phyloP scores from a whole-genome alignment of 2,888 invertebrate species.

The Tipula confusa region DNA sequence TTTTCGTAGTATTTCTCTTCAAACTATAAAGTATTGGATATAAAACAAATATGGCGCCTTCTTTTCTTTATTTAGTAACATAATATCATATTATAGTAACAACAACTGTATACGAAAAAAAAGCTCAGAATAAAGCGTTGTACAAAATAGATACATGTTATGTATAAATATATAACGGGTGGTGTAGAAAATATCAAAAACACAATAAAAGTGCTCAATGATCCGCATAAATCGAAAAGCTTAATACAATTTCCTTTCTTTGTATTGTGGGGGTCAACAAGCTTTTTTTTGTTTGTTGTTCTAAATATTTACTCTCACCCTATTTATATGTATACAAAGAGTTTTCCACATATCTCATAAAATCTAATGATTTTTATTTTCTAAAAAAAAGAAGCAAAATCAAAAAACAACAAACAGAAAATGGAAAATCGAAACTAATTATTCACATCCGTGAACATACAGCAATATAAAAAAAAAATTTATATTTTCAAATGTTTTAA shows the following conservation, averaged over 20 bases:
- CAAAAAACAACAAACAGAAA: background rate
- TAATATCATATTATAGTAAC: background rate
- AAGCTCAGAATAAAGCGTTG: background rate
- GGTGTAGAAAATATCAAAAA: background rate
- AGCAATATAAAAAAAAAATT: background rate
- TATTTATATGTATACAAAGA: background rate
- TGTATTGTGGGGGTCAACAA: too few species aligned
- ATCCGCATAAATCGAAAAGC: background rate
- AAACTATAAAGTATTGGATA: constrained; percentile 20
- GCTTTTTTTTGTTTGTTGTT: background rate
- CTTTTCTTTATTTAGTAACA: constrained; percentile 12
- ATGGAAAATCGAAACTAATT: constrained; percentile 30
- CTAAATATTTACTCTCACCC: background rate
- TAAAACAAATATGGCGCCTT: constrained; percentile 25
- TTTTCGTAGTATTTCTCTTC: background rate
- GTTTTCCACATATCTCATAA: background rate
- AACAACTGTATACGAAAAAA: background rate
- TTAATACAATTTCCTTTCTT: background rate
- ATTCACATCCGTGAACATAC: constrained; percentile 29
- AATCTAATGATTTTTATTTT: constrained; percentile 14
- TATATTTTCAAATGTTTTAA: background rate
- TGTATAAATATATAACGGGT: too few species aligned
- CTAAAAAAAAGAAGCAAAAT: background rate
- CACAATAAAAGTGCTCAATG: background rate
- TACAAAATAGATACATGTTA: background rate